These are phyloP conservation scores for Clarias pachynema DNA, from an alignment of 2,797 vertebrate species.

Conservation along the genomic window DNA sequence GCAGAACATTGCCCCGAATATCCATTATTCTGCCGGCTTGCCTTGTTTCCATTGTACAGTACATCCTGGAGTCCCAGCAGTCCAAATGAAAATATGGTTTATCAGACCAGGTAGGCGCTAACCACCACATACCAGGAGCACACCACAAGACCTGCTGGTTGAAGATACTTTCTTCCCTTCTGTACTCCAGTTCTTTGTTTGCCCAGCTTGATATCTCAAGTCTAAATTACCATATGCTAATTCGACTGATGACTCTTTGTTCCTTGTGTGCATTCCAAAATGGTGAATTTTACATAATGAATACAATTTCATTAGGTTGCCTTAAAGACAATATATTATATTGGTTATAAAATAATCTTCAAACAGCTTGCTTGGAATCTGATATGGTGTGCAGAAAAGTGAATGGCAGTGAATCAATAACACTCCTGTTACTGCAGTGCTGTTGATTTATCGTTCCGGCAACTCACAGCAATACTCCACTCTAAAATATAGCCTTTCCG, in stretches of 20 bases:
- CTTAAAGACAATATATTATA: background rate
- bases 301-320: background rate
- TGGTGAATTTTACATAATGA: background rate
- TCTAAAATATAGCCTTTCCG: conserved; percentile 1
- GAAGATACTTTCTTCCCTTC: background rate
- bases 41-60: too few relatives aligned
- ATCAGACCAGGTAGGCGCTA: too few relatives aligned
- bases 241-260: background rate
- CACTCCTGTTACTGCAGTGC: conserved; percentile 6
- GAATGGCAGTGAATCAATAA: conserved; percentile 29
- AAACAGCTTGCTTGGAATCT: background rate
- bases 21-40: too few relatives aligned
- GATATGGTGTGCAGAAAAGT: background rate
- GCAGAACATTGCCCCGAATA: too few relatives aligned
- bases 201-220: background rate
- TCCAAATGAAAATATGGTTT: too few relatives aligned
- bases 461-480: conserved; percentile 13
- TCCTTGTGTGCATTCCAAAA: background rate
- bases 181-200: background rate
- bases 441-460: conserved; percentile 19
- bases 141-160: too few relatives aligned
- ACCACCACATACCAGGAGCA: too few relatives aligned
- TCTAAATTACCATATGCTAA: background rate
- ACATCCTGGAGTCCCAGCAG: too few relatives aligned
- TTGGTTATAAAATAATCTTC: background rate